Evolutionary conservation across 2,113 vertebrate genomes (phyloP).

Genomic region (Pithys albifrons): DNA sequence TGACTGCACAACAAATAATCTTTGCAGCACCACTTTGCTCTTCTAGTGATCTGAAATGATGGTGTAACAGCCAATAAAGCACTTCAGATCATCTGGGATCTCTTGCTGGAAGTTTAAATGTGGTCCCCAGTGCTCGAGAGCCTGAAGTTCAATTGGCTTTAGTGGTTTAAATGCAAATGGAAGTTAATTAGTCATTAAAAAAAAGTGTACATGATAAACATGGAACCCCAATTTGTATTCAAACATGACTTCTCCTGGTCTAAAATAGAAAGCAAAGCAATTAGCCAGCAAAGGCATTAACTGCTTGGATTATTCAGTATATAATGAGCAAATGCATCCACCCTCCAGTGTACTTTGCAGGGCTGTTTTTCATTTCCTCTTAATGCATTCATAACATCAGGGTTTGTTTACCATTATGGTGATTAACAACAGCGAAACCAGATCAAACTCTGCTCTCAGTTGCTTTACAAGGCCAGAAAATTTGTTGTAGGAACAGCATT

Average conservation of each 20-base stretch:
- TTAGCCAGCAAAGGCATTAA: constrained; percentile 61
- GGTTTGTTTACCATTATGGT: constrained; percentile 49
- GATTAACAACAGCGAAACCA: constrained; percentile 35
- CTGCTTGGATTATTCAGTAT: constrained; percentile 51
- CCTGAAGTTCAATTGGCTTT: constrained; percentile 36
- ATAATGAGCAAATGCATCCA: constrained; percentile 55
- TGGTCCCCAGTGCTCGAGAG: neutral
- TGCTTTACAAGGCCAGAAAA: neutral
- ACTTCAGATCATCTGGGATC: neutral
- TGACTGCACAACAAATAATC: constrained; percentile 21
- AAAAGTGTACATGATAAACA: neutral
- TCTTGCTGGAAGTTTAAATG: constrained; percentile 29
- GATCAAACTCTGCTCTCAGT: neutral
- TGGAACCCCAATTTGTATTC: constrained; percentile 63
- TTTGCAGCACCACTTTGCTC: constrained; percentile 1
- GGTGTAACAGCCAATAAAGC: constrained; percentile 1
- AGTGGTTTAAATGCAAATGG: constrained; percentile 15
- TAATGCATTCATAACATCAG: constrained; percentile 21
- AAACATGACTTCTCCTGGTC: constrained; percentile 49
- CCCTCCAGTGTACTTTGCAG: constrained; percentile 16
- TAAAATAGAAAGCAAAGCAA: constrained; percentile 67
- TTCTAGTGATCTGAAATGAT: neutral
- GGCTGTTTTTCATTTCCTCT: constrained; percentile 40
- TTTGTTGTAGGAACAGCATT: neutral
- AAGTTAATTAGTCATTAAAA: constrained; percentile 63